Evolutionary conservation across 2,797 vertebrate species (phyloP), one percentile per base, ranked within the genome.

Genomic region (Cheirogaleus major): DNA sequence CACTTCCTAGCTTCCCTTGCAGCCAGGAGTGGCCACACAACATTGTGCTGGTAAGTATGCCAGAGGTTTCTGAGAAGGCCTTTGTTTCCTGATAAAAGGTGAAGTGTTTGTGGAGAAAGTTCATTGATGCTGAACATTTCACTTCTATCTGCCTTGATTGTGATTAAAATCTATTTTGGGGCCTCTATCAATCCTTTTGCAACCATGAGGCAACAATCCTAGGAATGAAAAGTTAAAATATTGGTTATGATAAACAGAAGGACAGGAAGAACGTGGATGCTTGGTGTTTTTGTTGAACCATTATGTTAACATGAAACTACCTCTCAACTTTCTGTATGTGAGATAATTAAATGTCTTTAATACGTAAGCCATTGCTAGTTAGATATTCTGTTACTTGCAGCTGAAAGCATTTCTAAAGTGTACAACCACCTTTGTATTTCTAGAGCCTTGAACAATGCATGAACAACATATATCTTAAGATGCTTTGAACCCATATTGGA

Each of bases 81-180:
- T 92, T 84, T 86, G 63, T 67, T 93, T 91, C 8, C 93, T 52
- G 45, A 90, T 35, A 79, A 83, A 93, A 76, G 52, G n/a, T 63
- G 83, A n/a, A 75, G 1, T 43, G 67, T 86, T 91, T n/a, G 45
- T 89, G 59, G 30, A 79, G 81, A 79, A 70, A 89, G 73, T 12
- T 76, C 20, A 11, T 9, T 32, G 7, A 32, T 78, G 13, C 17
- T 4, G 32, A 87, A 65, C 55, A 10, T 61, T 89, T 81, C 35
- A 80, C 32, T 61, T 82, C 25, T 78, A 50, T 23, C 18, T 65
- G 43, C 22, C 32, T 92, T 76, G 63, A 69, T 23, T 81, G 23
- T 75, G 20, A 69, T 80, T 67, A n/a, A 67, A 67, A 67, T 35
- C 15, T 67, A 35, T 67, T 80, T 79, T 25, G 38, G 22, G 35